phyloP scores from a whole-genome alignment of 2,888 invertebrate species.

The Patella caerulea region DNA sequence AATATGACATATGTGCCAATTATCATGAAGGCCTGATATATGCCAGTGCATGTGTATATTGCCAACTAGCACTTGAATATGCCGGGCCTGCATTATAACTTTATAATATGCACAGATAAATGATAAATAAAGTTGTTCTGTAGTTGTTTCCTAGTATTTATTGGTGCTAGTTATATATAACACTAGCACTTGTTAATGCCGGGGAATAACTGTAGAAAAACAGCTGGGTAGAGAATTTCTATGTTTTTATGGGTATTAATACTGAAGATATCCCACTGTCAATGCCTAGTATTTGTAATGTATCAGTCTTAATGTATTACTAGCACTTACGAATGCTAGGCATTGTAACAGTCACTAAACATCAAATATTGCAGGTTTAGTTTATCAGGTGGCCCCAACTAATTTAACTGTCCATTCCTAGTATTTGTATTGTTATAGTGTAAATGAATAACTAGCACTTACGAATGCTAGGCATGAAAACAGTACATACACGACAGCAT shows the following conservation, averaged over 20 bases:
- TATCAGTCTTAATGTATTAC: constrained; percentile 24
- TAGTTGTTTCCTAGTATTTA: constrained; percentile 34
- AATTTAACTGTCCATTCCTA: background rate
- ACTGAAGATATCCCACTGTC: background rate
- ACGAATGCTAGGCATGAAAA: constrained; percentile 35
- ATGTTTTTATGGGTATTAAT: no score
- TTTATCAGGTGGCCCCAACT: no score
- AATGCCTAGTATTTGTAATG: constrained; percentile 26
- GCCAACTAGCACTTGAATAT: constrained; percentile 42
- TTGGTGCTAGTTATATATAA: constrained; percentile 37
- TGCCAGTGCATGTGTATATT: constrained; percentile 26
- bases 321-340: constrained; percentile 52
- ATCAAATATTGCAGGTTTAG: no score
- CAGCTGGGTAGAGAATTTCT: background rate
- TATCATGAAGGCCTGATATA: background rate
- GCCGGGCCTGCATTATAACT: constrained; percentile 14
- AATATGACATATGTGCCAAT: background rate
- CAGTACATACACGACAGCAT: background rate
- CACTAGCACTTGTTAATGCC: constrained; percentile 55
- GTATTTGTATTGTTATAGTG: constrained; percentile 30
- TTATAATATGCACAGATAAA: background rate
- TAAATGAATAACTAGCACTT: constrained; percentile 35
- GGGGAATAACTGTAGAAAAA: constrained; percentile 25
- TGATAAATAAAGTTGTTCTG: no score
- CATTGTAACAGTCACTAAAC: background rate